Evolutionary conservation across 2,888 invertebrate genomes (phyloP).

Genomic region (Coelopa pilipes): DNA sequence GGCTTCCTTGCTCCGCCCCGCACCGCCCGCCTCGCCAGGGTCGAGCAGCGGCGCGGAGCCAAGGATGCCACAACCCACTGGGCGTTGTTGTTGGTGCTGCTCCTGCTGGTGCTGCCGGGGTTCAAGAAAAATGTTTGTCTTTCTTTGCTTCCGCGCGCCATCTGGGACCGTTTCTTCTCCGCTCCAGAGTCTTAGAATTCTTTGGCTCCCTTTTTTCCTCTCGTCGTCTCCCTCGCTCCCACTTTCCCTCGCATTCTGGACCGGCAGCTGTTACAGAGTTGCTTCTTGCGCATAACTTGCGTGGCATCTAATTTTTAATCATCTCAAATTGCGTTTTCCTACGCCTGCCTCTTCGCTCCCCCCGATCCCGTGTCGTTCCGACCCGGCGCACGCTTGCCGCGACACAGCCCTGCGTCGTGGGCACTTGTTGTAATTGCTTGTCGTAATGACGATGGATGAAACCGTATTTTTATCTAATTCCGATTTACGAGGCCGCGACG

Average conservation of each 20-base stretch:
- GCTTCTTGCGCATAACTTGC: slow-evolving; percentile 26
- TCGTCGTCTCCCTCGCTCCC: not conserved
- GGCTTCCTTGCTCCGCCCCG: slow-evolving; percentile 10
- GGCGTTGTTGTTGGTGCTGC: slow-evolving; percentile 26
- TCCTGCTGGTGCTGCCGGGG: slow-evolving; percentile 39
- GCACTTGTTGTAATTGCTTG: slow-evolving; percentile 35
- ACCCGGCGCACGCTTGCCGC: not conserved
- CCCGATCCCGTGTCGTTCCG: not conserved
- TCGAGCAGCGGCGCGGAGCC: not conserved
- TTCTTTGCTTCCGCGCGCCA: slow-evolving; percentile 46
- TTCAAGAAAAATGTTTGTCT: slow-evolving; percentile 53
- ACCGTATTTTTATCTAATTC: slow-evolving; percentile 46
- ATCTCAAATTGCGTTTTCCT: slow-evolving; percentile 30
- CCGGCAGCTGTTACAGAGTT: slow-evolving; percentile 56
- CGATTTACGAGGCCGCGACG: slow-evolving; percentile 37
- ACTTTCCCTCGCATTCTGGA: slow-evolving; percentile 53
- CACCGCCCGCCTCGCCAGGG: too few species aligned
- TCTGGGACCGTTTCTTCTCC: slow-evolving; percentile 52
- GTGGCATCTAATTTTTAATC: slow-evolving; percentile 38
- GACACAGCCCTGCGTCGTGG: not conserved
- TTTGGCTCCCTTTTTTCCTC: not conserved
- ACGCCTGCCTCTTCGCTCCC: not conserved
- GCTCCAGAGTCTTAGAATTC: not conserved
- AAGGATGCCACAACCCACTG: not conserved
- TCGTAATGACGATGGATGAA: slow-evolving; percentile 39